phyloP scores from a whole-genome alignment of 2,113 vertebrate genomes.

The Sakesphorus luctuosus region DNA sequence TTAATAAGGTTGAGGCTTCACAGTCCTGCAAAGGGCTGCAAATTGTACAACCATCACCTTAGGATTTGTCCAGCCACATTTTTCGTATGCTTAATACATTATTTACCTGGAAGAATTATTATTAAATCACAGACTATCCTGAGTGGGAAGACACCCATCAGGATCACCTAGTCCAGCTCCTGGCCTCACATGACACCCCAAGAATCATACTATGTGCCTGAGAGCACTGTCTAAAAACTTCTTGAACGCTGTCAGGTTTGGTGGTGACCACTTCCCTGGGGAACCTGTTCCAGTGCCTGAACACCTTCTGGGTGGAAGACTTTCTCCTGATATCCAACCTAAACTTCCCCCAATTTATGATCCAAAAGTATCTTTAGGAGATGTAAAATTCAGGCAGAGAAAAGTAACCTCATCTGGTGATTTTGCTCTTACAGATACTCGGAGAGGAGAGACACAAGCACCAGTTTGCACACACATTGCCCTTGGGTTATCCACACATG shows the following conservation, averaged over 20 bases:
- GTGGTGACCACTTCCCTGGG: neutral
- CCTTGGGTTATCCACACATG: rapidly evolving
- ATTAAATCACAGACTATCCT: neutral
- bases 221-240: neutral
- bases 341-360: neutral
- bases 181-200: neutral
- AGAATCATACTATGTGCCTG: neutral
- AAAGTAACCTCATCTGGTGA: neutral
- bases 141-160: neutral
- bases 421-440: neutral
- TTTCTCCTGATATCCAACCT: neutral
- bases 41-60: neutral
- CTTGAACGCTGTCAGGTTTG: neutral
- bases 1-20: neutral
- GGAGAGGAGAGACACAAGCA: neutral
- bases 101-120: neutral
- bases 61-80: neutral
- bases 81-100: neutral
- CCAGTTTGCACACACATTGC: neutral
- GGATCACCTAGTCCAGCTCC: neutral
- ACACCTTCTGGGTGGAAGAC: neutral
- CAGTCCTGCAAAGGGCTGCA: neutral
- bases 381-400: neutral
- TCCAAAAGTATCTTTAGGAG: neutral
- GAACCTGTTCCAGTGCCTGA: neutral